phyloP scores from a whole-genome alignment of 2,797 vertebrate genomes.

The Paguma larvata region DNA sequence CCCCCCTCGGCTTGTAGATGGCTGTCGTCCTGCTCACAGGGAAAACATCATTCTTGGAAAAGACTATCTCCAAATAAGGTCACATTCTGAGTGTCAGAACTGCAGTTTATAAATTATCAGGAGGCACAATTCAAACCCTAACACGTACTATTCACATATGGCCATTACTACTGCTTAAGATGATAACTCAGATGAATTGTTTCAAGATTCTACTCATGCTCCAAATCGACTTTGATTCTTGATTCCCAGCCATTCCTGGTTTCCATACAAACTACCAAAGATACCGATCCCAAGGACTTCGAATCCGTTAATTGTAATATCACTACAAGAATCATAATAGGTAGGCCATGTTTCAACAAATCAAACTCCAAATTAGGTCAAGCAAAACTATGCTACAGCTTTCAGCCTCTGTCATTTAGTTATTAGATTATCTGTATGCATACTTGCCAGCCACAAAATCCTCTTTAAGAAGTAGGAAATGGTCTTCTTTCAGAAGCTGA shows the following conservation, averaged over 20 bases:
- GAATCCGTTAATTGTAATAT: background rate
- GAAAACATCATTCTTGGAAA: background rate
- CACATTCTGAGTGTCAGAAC: background rate
- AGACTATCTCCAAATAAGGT: background rate
- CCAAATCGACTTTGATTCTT: background rate
- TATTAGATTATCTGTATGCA: background rate
- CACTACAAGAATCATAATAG: slow-evolving; percentile 3
- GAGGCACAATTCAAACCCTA: background rate
- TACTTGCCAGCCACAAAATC: background rate
- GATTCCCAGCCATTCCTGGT: background rate
- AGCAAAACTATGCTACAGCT: background rate
- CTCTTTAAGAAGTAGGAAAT: slow-evolving; percentile 12
- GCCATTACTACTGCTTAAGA: background rate
- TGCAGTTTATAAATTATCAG: background rate
- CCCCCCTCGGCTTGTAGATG: background rate
- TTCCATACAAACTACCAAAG: background rate
- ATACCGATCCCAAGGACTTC: background rate
- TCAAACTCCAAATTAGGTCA: background rate
- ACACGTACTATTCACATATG: background rate
- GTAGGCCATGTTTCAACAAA: background rate
- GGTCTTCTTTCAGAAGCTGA: background rate
- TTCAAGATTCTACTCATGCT: slow-evolving; percentile 3
- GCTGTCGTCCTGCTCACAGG: background rate
- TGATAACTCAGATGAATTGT: background rate
- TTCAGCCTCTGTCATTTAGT: background rate